Conservation (phyloP, 2,113 vertebrate genomes). For the Hypanus sabinus region DNA sequence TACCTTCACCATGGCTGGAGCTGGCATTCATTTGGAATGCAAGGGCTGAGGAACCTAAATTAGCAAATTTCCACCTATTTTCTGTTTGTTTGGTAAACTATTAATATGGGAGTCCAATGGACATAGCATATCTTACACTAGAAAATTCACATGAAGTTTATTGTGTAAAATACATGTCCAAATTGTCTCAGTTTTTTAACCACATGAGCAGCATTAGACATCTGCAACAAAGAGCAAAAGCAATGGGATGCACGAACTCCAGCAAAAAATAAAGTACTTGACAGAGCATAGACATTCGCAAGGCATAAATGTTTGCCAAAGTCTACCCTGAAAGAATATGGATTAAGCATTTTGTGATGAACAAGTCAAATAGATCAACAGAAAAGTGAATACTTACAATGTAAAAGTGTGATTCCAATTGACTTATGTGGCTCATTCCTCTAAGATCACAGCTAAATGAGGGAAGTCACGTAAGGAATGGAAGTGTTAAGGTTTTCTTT, state of each 20-base stretch:
- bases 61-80: neutral
- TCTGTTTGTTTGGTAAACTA: neutral
- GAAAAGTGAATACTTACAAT: neutral
- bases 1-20: too few relatives aligned
- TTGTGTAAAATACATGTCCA: too few relatives aligned
- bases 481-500: neutral
- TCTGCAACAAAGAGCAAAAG: neutral
- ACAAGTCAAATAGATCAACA: neutral
- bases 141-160: too few relatives aligned
- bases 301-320: neutral
- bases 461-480: neutral
- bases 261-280: too few relatives aligned
- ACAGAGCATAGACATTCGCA: neutral
- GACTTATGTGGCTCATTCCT: neutral
- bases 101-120: neutral
- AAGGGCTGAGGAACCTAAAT: neutral
- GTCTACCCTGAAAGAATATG: neutral
- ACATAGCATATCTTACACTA: too few relatives aligned
- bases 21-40: neutral
- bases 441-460: neutral
- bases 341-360: constrained; percentile 1
- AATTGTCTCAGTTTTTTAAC: neutral
- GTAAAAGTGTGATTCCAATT: neutral
- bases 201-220: neutral
- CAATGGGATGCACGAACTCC: neutral